A percentile compares a stretch with the other conserved stretches of the same genome.
Evolutionary conservation across 2,888 invertebrate species (phyloP).

Genomic region (Notodromas monacha): DNA sequence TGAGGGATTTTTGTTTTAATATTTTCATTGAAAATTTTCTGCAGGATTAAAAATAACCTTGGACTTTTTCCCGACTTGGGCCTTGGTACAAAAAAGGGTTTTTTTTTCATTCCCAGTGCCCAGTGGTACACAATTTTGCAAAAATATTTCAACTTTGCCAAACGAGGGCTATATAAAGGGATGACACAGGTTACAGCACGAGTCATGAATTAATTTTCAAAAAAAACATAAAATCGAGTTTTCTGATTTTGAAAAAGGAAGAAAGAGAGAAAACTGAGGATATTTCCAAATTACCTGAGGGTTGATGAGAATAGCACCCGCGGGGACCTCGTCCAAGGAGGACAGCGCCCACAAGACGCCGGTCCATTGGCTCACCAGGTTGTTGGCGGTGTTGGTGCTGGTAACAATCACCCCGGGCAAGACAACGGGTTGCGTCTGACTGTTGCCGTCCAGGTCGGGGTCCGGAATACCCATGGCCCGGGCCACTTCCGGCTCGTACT

Average conservation of each 20-base stretch:
- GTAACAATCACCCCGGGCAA: background rate
- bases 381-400: constrained; percentile 9
- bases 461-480: background rate
- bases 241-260: background rate
- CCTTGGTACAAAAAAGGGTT: no score
- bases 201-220: no score
- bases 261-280: constrained; percentile 7
- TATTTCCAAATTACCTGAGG: constrained; percentile 26
- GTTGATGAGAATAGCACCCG: constrained; percentile 59
- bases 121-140: no score
- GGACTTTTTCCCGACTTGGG: no score
- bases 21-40: no score
- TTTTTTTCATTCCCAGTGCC: no score
- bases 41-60: no score
- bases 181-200: no score
- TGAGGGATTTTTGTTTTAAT: no score
- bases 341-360: constrained; percentile 66
- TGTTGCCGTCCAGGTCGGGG: constrained; percentile 2
- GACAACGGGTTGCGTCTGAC: constrained; percentile 6
- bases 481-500: background rate
- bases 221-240: background rate
- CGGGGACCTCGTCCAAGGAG: constrained; percentile 46
- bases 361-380: no score
- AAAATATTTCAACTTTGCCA: no score
- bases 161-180: no score